Conservation (phyloP, 2,113 vertebrate genomes). For the Speoplatyrhinus poulsoni region DNA sequence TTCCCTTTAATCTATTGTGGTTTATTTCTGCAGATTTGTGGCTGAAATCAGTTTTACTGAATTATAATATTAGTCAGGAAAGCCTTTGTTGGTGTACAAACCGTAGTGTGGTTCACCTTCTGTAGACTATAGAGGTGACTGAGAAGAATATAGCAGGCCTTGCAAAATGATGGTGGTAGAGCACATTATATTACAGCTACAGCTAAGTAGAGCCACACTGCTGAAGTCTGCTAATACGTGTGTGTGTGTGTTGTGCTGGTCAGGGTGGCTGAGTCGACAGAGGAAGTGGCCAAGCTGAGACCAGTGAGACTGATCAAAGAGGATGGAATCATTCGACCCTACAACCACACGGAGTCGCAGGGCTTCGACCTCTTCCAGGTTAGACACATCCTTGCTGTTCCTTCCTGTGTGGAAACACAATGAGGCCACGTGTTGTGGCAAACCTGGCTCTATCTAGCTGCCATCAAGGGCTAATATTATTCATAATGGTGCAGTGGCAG, state of each 20-base stretch:
- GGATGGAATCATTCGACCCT: constrained; percentile 92
- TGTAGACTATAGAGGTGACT: too few relatives aligned
- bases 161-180: too few relatives aligned
- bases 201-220: background rate
- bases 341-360: constrained; percentile 84
- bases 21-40: background rate
- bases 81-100: background rate
- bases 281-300: constrained; percentile 89
- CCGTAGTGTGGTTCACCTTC: too few relatives aligned
- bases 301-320: constrained; percentile 89
- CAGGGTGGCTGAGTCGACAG: constrained; percentile 91
- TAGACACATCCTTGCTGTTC: constrained; percentile 12
- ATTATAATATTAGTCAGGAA: background rate
- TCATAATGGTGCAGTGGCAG: background rate
- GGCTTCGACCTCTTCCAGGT: constrained; percentile 94
- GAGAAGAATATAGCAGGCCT: background rate
- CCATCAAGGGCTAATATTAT: too few relatives aligned
- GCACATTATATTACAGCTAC: background rate
- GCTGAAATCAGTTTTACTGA: background rate
- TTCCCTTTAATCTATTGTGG: background rate
- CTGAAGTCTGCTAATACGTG: background rate
- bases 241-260: constrained; percentile 14
- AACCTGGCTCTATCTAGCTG: background rate
- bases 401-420: background rate
- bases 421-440: too few relatives aligned